phyloP scores from a whole-genome alignment of 2,797 vertebrate genomes.

The Parotocinclus haroldoi region DNA sequence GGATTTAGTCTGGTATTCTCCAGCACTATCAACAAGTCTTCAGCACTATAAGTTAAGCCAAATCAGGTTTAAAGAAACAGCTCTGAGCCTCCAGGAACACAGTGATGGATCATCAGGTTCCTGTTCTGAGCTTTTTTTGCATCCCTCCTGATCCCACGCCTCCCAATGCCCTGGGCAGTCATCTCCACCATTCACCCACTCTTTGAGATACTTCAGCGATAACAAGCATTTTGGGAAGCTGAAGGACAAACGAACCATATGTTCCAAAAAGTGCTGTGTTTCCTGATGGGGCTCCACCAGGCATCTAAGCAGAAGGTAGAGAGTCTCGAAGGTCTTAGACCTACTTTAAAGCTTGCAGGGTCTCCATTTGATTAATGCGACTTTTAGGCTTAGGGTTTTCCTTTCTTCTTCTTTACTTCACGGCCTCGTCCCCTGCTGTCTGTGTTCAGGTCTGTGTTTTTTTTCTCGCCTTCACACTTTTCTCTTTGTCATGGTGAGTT shows the following conservation, averaged over 20 bases:
- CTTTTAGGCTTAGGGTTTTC: slow-evolving; percentile 28
- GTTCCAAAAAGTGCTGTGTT: slow-evolving; percentile 29
- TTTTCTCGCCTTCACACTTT: slow-evolving; percentile 15
- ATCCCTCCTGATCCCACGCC: slow-evolving; percentile 20
- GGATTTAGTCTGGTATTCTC: no score
- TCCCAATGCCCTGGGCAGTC: slow-evolving; percentile 28
- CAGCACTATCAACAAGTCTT: no score
- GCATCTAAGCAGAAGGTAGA: slow-evolving; percentile 38
- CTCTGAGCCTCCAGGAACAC: slow-evolving; percentile 17
- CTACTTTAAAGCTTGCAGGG: slow-evolving; percentile 31
- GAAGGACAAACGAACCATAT: slow-evolving; percentile 29
- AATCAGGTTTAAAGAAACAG: slow-evolving; percentile 3
- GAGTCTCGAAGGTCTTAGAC: slow-evolving; percentile 33
- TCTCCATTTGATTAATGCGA: slow-evolving; percentile 44
- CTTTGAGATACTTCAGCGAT: slow-evolving; percentile 36
- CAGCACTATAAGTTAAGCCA: no score
- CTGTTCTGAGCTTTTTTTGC: slow-evolving; percentile 26
- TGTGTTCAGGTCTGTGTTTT: slow-evolving; percentile 9
- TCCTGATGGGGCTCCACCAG: slow-evolving; percentile 14
- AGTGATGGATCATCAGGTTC: slow-evolving; percentile 38
- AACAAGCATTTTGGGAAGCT: slow-evolving; percentile 50
- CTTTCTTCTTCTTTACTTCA: background rate
- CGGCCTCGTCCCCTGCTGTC: slow-evolving; percentile 9
- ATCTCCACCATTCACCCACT: slow-evolving; percentile 24
- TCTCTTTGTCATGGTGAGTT: slow-evolving; percentile 49